Base-by-base conservation (phyloP, 2,797 vertebrate species). In the Megalops cyprinoides region DNA sequence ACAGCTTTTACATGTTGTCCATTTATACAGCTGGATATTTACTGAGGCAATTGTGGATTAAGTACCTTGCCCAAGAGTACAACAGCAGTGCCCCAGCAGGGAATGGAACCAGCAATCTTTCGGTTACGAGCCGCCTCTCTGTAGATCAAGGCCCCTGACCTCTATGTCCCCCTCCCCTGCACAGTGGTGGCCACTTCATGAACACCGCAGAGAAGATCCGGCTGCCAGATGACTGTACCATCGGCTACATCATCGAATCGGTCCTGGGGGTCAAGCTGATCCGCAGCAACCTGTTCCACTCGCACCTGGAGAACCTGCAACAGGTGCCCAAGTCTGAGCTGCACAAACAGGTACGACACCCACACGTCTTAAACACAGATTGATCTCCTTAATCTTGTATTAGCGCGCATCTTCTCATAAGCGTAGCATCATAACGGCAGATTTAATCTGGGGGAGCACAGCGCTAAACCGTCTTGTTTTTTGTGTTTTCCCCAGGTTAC, bases 161-260 rank as follows among this genome's bases (percentile, higher is more conserved):
- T 44, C 75, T 62, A 12, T 15, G 18, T 55, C 1, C 15, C 18
- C 37, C 69, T 62, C 74, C 28, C 23, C 74, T 76, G 62, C 80
- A 31, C 89, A 99, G 98, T 0, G 97, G 97, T 0, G 98, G 98
- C 15, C 96, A 98, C 91, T 99, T 99, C 86, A 97, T 99, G 97
- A 98, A 95, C 95, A 99, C 98, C 0, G 98, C 98, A 0, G 98
- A 99, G 91, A 97, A 98, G 85, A 99, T 99, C 85, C 96, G 98
- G 10, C 96, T 99, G 76, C 98, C 98, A 0, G 98, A 99, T 0
- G 98, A 99, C 91, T 99, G 98, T 90, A 99, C 98, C 87, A 89
- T 99, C 0, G 98, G 98, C 79, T 99, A 99, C 93, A 99, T 99
- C 86, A 96, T 99, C 0, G 98, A 99, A 91, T 97, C 97, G 0